Base-by-base conservation (phyloP, 2,113 vertebrate species). In the Cacatua alba region DNA sequence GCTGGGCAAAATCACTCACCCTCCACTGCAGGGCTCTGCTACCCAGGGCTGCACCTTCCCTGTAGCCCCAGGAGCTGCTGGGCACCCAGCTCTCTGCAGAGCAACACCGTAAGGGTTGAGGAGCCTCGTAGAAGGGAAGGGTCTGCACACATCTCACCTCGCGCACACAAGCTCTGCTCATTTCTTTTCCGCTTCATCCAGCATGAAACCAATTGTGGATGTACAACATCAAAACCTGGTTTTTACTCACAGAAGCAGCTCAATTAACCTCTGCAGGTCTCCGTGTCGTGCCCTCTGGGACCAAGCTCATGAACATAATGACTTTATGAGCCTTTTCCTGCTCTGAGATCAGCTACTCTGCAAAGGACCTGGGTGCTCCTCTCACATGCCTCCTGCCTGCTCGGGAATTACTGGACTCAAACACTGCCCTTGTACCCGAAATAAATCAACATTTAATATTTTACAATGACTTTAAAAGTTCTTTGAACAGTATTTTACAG, bases 371-470 rank as follows among this genome's bases (percentile, higher is more conserved):
- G 0, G 3, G 18, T 51, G 55, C 10, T 77, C 75, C 74, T 70
- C 28, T 31, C 21, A 77, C 1, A 0, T 26, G 26, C 44, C 51
- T 51, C 75, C 63, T 6, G 2, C 67, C 51, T 46, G 43, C 57
- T 62, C 28, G 25, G 64, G 46, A 86, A 63, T 29, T 17, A 51
- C 59, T 37, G 5, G 7, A 77, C 75, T 41, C 87, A 44, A 82
- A 72, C 3, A 1, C 70, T 33, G n/a, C 14, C 33, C 41, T 67
- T 33, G 41, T 37, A 57, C 43, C 81, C 1, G 90, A 96, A 96
- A 96, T 96, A 92, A 96, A 96, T 81, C 92, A 64, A 68, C 79
- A 69, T 96, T 96, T 97, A 97, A 84, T 97, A 96, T 88, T 90
- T 96, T 92, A 97, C 64, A 95, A 15, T 92, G 62, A 67, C 64